Evolutionary conservation across 1,140 invertebrate genomes (phyloP).

Genomic region (Dryas iulia): DNA sequence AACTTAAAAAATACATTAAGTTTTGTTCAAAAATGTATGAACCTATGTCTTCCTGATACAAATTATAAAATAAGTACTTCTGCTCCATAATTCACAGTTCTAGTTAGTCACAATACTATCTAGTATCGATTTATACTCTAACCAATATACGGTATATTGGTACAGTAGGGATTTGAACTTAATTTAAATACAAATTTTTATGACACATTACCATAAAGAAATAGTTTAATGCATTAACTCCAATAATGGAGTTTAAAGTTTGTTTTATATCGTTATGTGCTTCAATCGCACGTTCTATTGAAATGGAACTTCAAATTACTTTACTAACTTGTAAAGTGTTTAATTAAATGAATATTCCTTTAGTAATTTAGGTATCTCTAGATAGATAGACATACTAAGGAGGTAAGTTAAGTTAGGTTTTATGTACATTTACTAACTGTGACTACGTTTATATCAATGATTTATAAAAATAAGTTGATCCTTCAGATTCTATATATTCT

Average conservation of each 20-base stretch:
- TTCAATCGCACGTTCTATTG: constrained; percentile 14
- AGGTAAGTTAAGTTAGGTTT: neutral
- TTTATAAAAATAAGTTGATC: too few species aligned
- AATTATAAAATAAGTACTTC: neutral
- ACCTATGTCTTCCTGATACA: too few species aligned
- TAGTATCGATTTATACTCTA: neutral
- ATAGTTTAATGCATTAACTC: constrained; percentile 9
- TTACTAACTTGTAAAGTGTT: neutral
- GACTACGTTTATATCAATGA: too few species aligned
- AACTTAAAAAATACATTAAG: too few species aligned
- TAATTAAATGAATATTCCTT: neutral
- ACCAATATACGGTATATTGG: too few species aligned
- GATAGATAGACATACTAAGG: neutral
- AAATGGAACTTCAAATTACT: constrained; percentile 9
- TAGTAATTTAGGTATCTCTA: neutral
- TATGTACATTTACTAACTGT: too few species aligned
- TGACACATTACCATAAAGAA: neutral
- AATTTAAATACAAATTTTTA: neutral
- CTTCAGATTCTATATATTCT: too few species aligned
- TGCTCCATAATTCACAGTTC: neutral
- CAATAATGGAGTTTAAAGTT: constrained; percentile 6
- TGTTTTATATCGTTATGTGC: constrained; percentile 7
- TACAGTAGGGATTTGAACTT: neutral
- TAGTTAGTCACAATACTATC: neutral
- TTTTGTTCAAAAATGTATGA: too few species aligned